Evolutionary conservation across 2,888 invertebrate genomes (phyloP), one percentile per base, ranked within the genome.

Genomic region (Octodonta nipae): DNA sequence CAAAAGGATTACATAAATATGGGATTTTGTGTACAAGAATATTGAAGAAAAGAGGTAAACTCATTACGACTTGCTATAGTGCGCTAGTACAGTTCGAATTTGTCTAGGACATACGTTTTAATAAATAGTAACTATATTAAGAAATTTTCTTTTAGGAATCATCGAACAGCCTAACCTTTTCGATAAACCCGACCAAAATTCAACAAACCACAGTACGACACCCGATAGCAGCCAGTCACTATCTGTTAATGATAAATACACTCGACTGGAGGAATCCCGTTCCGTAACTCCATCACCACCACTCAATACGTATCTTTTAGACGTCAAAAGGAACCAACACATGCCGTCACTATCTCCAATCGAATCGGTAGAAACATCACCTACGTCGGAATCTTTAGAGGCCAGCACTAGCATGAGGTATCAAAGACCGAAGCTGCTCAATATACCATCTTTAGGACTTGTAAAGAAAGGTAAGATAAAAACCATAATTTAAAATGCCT

Each of bases 231-330:
- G 34, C 17, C 40, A 40, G 25, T 42, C 42, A 4, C 15, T 36
- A 13, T 34, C 33, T 13, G 30, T 40, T 33, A 54, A 46, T 35
- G 67, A 66, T 45, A 70, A 76, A 58, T 74, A 84, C 56, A 70
- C 74, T 26, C 68, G 83, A 24, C 65, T 85, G 38, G 70, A 79
- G 15, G 84, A 85, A 58, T 80, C 83, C 3, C 70, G 82, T 33
- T 82, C 82, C 15, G 75, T 80, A 20, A 67, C 68, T 1, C 70
- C 69, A 5, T 80, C 80, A n/a, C 78, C 80, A 13, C 78, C 78
- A 27, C 38, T 58, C 37, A 46, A 57, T 32, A 38, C 45, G 27
- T 46, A 51, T 41, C 36, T 49, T 15, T 45, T 44, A 35, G 41
- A 41, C 26, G 41, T 41, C 28, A 44, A 71, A 70, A 28, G 63